Percentiles rank a stretch among this genome's conserved stretches.
These are phyloP conservation scores for Sebastes trivittatus DNA, from an alignment of 2,797 vertebrate genomes.

Conservation along the genomic window DNA sequence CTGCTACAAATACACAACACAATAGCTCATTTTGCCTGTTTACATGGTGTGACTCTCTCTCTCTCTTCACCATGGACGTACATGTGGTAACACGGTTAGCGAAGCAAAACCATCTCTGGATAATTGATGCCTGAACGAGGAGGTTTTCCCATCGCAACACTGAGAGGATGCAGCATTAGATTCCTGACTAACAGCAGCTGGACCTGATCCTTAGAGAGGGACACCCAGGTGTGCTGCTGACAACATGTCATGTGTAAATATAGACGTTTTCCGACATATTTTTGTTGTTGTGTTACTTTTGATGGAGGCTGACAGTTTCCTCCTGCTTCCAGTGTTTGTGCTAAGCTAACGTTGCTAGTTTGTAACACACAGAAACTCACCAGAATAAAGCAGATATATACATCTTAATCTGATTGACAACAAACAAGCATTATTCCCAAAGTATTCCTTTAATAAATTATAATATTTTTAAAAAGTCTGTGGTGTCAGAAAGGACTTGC, in stretches of 20 bases:
- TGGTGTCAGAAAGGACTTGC: not conserved
- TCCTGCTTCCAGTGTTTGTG: no score
- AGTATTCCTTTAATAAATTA: not conserved
- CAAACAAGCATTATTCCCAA: not conserved
- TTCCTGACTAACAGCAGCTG: no score
- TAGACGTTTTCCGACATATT: no score
- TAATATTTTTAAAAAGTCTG: not conserved
- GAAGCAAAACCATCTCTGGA: no score
- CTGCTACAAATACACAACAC: not conserved
- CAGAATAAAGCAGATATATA: not conserved
- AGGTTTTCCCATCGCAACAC: no score
- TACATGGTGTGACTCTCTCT: not conserved
- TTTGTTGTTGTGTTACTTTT: not conserved
- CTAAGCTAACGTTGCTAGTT: not conserved
- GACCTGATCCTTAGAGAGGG: no score
- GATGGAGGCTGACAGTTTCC: no score
- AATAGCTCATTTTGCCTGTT: not conserved
- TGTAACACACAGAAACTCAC: not conserved
- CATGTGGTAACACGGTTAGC: no score
- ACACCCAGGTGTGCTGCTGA: no score
- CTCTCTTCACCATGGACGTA: not conserved
- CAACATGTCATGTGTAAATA: no score
- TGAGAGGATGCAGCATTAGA: no score
- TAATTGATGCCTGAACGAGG: no score
- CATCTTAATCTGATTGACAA: not conserved